A percentile compares a stretch with the other conserved stretches of the same genome.
These are phyloP conservation scores for Aporophyla lueneburgensis DNA, from an alignment of 2,888 invertebrate genomes.

Conservation along the genomic window DNA sequence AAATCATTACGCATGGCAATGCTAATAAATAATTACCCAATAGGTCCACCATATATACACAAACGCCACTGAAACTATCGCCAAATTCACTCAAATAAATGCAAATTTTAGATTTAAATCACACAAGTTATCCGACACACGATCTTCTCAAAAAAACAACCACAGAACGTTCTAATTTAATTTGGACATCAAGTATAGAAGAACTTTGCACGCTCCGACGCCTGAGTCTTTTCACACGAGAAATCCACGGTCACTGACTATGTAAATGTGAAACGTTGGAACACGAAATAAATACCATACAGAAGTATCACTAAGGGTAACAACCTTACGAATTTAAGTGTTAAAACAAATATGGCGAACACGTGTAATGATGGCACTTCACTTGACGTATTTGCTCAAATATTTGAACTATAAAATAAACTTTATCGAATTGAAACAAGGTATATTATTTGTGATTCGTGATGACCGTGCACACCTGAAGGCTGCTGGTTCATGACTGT, in stretches of 20 bases:
- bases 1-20: accelerated
- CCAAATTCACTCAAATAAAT: conserved; percentile 17
- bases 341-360: conserved; percentile 32
- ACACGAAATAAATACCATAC: conserved; percentile 45
- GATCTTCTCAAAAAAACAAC: conserved; percentile 54
- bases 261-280: conserved; percentile 84
- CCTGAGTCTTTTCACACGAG: conserved; percentile 86
- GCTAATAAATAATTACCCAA: background rate
- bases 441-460: background rate
- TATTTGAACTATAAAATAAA: conserved; percentile 3
- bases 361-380: background rate
- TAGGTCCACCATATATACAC: background rate
- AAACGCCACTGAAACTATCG: conserved; percentile 14
- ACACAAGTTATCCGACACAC: conserved; percentile 39
- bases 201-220: conserved; percentile 80
- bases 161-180: conserved; percentile 82
- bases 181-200: conserved; percentile 81
- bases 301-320: conserved; percentile 42
- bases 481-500: conserved; percentile 40
- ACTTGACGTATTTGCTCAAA: background rate
- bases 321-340: conserved; percentile 27
- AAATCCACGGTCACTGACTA: conserved; percentile 89
- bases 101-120: conserved; percentile 30
- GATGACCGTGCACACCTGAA: conserved; percentile 6
- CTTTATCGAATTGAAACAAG: conserved; percentile 3